Evolutionary conservation across 2,797 vertebrate species (phyloP), one percentile per base, ranked within the genome.

Genomic region (Cyprinella venusta): DNA sequence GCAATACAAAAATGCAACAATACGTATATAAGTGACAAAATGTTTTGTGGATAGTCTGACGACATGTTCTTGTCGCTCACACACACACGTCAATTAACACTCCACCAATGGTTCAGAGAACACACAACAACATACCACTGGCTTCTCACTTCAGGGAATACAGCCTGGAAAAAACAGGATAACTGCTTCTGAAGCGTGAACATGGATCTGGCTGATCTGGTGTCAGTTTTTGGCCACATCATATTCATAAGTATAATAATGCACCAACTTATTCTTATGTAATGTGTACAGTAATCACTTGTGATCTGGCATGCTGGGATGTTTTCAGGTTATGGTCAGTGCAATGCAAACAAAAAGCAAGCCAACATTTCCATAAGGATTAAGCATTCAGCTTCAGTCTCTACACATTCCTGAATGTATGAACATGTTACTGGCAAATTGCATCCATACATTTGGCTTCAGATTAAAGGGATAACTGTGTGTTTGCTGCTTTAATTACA

Each of bases 101-200:
- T 81, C 65, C 79, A 8, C 67, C 38, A 56, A 69, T 38, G 36
- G 33, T 72, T 70, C 13, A 71, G 40, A 50, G 77, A 82, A 80
- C 76, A 56, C 64, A n/a, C n/a, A n/a, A n/a, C n/a, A 80, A 69
- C 80, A 74, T 56, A 86, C 86, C 45, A 86, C 81, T 85, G 81
- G 63, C 72, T 79, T 85, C 67, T 85, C 72, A 80, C 88, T 75
- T 70, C 59, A 76, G 85, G 84, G 82, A 88, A 86, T 86, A 79
- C 45, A n/a, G 54, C 13, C 74, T 61, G 65, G 21, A 82, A 59
- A 76, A 30, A 30, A 84, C 54, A 68, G 21, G 56, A 76, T 45
- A 70, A 42, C 56, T 4, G 56, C 65, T 36, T 50, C n/a, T 80
- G 76, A 77, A 71, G 76, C 40, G 13, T 83, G 76, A 85, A 67